phyloP scores from a whole-genome alignment of 2,888 invertebrate species.

The Caenorhabditis imperialis region DNA sequence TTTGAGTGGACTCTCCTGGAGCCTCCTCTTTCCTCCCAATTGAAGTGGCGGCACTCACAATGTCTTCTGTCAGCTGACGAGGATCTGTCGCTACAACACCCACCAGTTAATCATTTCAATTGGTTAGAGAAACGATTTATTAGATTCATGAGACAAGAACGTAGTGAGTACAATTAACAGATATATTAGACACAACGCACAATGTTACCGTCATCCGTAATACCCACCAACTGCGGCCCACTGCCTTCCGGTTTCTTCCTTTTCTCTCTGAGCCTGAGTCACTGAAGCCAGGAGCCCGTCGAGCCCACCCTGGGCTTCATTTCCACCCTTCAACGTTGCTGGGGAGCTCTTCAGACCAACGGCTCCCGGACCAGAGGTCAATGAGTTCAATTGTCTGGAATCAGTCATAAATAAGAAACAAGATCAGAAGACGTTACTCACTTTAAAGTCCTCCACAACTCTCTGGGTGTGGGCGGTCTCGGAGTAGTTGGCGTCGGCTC shows the following conservation, averaged over 20 bases:
- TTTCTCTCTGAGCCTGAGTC: constrained; percentile 18
- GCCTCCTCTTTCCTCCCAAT: constrained; percentile 6
- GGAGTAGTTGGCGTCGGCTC: constrained; percentile 20
- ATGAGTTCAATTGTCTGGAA: constrained; percentile 35
- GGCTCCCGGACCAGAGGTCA: constrained; percentile 44
- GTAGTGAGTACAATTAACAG: constrained; percentile 1
- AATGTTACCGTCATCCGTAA: constrained; percentile 16
- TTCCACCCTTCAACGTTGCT: constrained; percentile 43
- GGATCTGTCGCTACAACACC: constrained; percentile 31
- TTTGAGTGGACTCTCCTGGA: no score
- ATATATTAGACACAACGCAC: background rate
- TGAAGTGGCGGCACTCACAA: constrained; percentile 21
- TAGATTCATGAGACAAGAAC: background rate
- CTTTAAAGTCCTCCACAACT: constrained; percentile 46
- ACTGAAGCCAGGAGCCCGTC: constrained; percentile 46
- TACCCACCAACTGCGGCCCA: constrained; percentile 54
- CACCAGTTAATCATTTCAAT: background rate
- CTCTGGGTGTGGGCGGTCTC: constrained; percentile 36
- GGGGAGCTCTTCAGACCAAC: constrained; percentile 39
- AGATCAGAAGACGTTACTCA: background rate
- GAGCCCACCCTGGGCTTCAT: constrained; percentile 38
- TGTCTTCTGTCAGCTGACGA: constrained; percentile 37
- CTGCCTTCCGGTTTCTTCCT: constrained; percentile 37
- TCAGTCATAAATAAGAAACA: background rate
- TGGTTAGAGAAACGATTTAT: constrained; percentile 1